Base-by-base conservation (phyloP, 2,888 invertebrate species). In the Celastrina argiolus region DNA sequence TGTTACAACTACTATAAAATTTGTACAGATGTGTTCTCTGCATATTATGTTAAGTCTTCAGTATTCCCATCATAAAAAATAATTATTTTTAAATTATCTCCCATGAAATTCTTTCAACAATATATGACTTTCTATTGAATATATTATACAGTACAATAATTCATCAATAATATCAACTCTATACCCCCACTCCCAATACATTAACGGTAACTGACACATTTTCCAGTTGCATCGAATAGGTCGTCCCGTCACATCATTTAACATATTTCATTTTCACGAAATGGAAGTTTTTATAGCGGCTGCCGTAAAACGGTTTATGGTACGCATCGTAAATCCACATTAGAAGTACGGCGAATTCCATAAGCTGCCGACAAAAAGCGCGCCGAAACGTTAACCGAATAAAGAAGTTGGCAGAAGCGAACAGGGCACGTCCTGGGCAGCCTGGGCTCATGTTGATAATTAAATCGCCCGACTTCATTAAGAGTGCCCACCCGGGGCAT, bases 231-330 rank as follows among this genome's bases (percentile, higher is more conserved):
- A 61, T 61, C 22, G 22, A 61, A 61, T 39, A 12, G 39, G 61
- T 10, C 36, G 14, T 14, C 22, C 61, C 14, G 39, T 61, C 61
- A 36, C 10, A 39, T 61, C 22, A 34, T 61, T 61, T 61, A 61
- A 61, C 22, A 39, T 61, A 39, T 61, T 61, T 39, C 61, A 39
- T 61, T 61, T 61, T 61, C 22, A 39, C 61, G 61, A 61, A 61
- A 39, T 61, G 36, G 61, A 61, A 61, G 61, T 61, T 61, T 61
- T 61, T 61, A 61, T 36, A 36, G 36, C 18, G 34, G 22, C 14
- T 2, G 56, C 7, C 61, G 61, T 61, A 61, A 61, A 61, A 61
- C 39, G 22, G 14, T 36, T 61, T 39, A 61, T 61, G 14, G 61
- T 61, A 61, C n/a, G 18, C 36, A 14, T 22, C 61, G 39, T 61